Conservation (phyloP, 2,797 vertebrate genomes). For the Valencia hispanica region DNA sequence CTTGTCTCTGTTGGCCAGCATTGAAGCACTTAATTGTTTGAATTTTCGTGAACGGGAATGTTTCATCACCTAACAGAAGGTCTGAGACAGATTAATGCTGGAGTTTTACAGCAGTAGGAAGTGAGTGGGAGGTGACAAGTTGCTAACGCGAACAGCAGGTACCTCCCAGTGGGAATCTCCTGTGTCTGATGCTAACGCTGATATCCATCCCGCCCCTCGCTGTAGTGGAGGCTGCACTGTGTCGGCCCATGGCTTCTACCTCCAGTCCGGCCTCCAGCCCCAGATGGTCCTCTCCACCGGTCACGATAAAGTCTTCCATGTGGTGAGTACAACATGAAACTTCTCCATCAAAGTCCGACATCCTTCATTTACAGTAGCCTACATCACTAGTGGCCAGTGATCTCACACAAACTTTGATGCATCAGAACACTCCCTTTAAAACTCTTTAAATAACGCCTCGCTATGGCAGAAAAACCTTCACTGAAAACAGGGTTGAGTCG, state of each 20-base stretch:
- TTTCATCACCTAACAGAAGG: neutral
- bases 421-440: neutral
- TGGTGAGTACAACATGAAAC: slow-evolving; percentile 84
- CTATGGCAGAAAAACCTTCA: neutral
- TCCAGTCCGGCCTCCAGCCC: slow-evolving; percentile 90
- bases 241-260: slow-evolving; percentile 89
- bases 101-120: slow-evolving; percentile 56
- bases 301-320: slow-evolving; percentile 87
- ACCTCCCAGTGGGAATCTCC: slow-evolving; percentile 55
- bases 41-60: neutral
- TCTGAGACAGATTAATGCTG: slow-evolving; percentile 43
- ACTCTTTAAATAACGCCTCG: neutral
- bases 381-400: neutral
- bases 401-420: neutral
- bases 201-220: slow-evolving; percentile 42
- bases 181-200: slow-evolving; percentile 40
- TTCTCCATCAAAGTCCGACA: neutral
- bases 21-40: no score
- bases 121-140: slow-evolving; percentile 64
- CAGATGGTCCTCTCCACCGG: slow-evolving; percentile 91
- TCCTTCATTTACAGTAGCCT: neutral
- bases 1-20: neutral
- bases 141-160: slow-evolving; percentile 66
- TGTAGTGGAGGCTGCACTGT: slow-evolving; percentile 96
- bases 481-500: neutral